Evolutionary conservation across 2,113 vertebrate species (phyloP).

Genomic region (Hirundichthys speculiger): DNA sequence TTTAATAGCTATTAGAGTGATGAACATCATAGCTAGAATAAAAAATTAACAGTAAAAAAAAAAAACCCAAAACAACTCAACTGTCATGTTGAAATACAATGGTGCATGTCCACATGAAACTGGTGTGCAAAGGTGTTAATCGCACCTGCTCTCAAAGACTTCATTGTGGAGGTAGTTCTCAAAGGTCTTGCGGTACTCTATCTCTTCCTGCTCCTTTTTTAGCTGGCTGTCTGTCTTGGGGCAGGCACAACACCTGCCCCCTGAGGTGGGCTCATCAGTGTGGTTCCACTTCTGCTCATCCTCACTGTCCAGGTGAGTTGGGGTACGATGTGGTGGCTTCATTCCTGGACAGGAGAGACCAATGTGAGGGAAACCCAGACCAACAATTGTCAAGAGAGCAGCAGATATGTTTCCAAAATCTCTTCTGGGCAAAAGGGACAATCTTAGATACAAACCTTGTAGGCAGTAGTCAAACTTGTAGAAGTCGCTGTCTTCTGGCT

Average conservation of each 20-base stretch:
- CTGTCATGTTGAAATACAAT: too few species aligned
- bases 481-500: conserved; percentile 90
- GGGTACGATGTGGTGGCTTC: conserved; percentile 89
- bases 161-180: conserved; percentile 98
- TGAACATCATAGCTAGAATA: too few species aligned
- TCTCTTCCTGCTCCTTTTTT: conserved; percentile 93
- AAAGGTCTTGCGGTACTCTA: conserved; percentile 91
- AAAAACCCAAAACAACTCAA: too few species aligned
- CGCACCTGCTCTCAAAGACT: conserved; percentile 92
- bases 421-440: too few species aligned
- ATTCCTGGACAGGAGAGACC: conserved; percentile 78
- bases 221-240: conserved; percentile 94
- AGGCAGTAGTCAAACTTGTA: conserved; percentile 93
- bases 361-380: neutral
- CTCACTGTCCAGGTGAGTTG: conserved; percentile 88
- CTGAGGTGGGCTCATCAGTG: conserved; percentile 81
- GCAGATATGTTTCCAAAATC: too few species aligned
- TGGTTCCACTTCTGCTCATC: conserved; percentile 88
- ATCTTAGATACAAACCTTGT: conserved; percentile 84
- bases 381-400: too few species aligned
- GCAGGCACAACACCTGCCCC: conserved; percentile 87
- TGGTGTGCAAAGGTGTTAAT: neutral
- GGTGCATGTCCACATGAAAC: neutral
- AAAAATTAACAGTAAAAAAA: too few species aligned
- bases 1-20: too few species aligned